Base-by-base conservation (phyloP, 92 coral and sea anemone species). In the Zoanthus sansibaricus region DNA sequence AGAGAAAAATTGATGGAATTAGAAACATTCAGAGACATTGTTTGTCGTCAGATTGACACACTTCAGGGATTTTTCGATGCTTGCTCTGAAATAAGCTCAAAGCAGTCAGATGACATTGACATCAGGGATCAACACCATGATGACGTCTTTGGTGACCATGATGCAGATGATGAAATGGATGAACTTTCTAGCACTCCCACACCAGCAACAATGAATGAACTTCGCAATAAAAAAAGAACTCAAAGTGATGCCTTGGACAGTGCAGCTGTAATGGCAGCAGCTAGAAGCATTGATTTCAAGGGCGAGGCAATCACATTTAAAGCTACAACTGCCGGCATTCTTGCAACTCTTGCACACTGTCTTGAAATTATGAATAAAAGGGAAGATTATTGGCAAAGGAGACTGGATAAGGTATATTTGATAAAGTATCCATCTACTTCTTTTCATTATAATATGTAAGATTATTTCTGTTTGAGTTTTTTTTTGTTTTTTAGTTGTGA, bases 81-180 rank as follows among this genome's bases (percentile, higher is more conserved):
- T n/a, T 97, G 99, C 91, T 92, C 98, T 17, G 98, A 94, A 32
- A 76, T 90, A 20, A 89, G 90, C 47, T 74, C 78, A 20, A 85
- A 85, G 56, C 90, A 90, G 0, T 73, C 89, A 7, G 84, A 83
- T 54, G 87, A 87, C 17, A 90, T 87, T 72, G 92, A 89, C 25
- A 86, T 95, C 20, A 87, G 90, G 16, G 94, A 90, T 54, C 91
- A 91, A 51, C 89, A 79, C 16, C 95, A 94, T 77, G 93, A 92
- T 89, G 96, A 95, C 47, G 77, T 90, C 46, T 92, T 64, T 88
- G 96, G 90, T 80, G 96, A 97, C 64, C 97, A 92, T 88, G 99
- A 97, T 88, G 98, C 99, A 2, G 99, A 97, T 84, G 99, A 97
- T 87, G 99, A 97, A 83, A 97, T 97, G 99, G 99, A 97, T 77